These are phyloP conservation scores for Lepidurus apus DNA, from an alignment of 1,140 invertebrate genomes.

Conservation along the genomic window DNA sequence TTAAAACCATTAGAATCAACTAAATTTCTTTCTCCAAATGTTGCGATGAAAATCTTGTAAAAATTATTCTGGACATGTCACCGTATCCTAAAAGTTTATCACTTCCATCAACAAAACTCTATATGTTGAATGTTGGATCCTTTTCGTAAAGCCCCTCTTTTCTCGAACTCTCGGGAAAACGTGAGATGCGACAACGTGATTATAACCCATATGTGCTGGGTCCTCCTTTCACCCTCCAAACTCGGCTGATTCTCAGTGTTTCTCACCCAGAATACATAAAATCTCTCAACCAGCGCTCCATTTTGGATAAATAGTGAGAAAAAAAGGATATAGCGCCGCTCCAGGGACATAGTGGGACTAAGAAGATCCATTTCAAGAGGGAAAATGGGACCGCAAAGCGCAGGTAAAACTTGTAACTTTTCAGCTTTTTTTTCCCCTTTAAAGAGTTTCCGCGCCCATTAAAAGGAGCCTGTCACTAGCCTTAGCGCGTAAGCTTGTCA, in stretches of 20 bases:
- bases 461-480: neutral
- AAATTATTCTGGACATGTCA: neutral
- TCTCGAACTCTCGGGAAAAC: neutral
- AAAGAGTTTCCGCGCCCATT: neutral
- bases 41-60: neutral
- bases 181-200: neutral
- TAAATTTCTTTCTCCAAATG: neutral
- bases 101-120: neutral
- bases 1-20: slow-evolving; percentile 21
- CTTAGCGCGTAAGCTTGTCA: neutral
- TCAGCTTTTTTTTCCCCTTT: neutral
- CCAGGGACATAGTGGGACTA: neutral
- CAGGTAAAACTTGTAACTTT: neutral
- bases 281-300: too few relatives aligned
- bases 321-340: neutral
- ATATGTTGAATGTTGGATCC: neutral
- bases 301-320: neutral
- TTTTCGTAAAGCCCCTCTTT: neutral
- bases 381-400: neutral
- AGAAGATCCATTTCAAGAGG: too few relatives aligned
- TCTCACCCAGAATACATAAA: neutral
- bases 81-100: neutral
- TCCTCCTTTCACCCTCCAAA: neutral
- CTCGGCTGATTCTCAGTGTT: neutral
- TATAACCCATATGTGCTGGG: neutral